phyloP scores from a whole-genome alignment of 2,797 vertebrate genomes.

The Acanthornis magna region DNA sequence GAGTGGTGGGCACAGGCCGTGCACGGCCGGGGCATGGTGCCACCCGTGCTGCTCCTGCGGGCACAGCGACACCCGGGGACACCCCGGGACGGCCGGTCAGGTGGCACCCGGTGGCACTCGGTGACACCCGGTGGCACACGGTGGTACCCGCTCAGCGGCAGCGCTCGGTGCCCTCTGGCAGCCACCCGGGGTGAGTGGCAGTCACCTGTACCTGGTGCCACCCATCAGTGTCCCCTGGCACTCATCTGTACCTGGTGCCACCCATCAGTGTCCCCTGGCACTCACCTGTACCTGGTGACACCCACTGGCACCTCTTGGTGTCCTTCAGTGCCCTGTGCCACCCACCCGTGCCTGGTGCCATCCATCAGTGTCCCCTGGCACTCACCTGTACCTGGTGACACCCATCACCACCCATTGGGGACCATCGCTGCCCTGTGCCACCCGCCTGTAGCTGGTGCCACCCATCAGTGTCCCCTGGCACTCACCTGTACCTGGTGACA shows the following conservation, averaged over 20 bases:
- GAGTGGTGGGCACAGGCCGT: slow-evolving; percentile 55
- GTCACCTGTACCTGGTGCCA: neutral
- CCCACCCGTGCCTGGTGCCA: neutral
- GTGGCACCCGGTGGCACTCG: neutral
- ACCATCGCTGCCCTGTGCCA: too few relatives aligned
- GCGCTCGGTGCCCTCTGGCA: too few relatives aligned
- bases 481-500: too few relatives aligned
- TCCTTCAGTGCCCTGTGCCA: neutral
- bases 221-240: too few relatives aligned
- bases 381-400: too few relatives aligned
- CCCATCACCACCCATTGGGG: too few relatives aligned
- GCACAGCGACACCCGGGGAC: neutral
- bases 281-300: neutral
- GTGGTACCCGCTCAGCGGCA: too few relatives aligned
- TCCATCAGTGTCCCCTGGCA: neutral
- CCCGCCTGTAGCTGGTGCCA: too few relatives aligned
- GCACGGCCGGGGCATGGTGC: slow-evolving; percentile 26
- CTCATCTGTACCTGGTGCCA: neutral
- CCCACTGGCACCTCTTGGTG: neutral
- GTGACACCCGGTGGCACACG: neutral
- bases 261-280: neutral
- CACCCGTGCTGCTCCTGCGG: slow-evolving; percentile 22
- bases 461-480: too few relatives aligned
- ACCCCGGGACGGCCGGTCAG: too few relatives aligned
- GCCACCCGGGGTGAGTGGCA: neutral